A percentile compares a stretch with the other conserved stretches of the same genome.
phyloP scores from a whole-genome alignment of 1,140 invertebrate species.

The Cydia amplana region DNA sequence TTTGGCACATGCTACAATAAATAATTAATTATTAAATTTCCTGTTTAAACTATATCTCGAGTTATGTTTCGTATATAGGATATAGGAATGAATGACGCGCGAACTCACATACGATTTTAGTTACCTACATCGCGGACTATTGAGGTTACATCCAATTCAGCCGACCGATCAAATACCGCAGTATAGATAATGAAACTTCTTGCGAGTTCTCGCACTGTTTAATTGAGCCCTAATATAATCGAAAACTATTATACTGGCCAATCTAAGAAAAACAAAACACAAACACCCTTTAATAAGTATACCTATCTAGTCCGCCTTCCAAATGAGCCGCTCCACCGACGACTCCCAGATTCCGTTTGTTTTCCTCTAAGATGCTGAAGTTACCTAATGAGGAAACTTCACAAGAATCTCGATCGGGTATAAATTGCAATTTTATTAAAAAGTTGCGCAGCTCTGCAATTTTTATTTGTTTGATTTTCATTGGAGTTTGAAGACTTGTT shows the following conservation, averaged over 20 bases:
- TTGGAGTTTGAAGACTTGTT: constrained; percentile 13
- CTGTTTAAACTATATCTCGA: no score
- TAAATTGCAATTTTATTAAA: constrained; percentile 19
- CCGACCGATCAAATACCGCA: no score
- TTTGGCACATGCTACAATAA: no score
- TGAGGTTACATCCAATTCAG: no score
- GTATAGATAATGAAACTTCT: no score
- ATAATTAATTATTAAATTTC: no score
- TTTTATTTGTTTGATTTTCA: constrained; percentile 11
- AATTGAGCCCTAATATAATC: no score
- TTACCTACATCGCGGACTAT: no score
- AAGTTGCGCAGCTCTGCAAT: constrained; percentile 1
- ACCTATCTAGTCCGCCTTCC: not conserved
- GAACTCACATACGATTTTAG: no score
- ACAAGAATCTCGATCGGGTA: constrained; percentile 9
- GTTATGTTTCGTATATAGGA: no score
- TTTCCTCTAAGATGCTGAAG: constrained; percentile 1
- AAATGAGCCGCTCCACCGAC: not conserved
- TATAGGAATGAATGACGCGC: no score
- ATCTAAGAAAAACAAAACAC: not conserved
- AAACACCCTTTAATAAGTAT: not conserved
- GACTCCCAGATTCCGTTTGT: not conserved
- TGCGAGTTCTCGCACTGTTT: no score
- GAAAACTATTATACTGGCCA: not conserved
- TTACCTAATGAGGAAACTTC: constrained; percentile 11